Base-by-base conservation (phyloP, 2,797 vertebrate species). In the Iguana delicatissima region DNA sequence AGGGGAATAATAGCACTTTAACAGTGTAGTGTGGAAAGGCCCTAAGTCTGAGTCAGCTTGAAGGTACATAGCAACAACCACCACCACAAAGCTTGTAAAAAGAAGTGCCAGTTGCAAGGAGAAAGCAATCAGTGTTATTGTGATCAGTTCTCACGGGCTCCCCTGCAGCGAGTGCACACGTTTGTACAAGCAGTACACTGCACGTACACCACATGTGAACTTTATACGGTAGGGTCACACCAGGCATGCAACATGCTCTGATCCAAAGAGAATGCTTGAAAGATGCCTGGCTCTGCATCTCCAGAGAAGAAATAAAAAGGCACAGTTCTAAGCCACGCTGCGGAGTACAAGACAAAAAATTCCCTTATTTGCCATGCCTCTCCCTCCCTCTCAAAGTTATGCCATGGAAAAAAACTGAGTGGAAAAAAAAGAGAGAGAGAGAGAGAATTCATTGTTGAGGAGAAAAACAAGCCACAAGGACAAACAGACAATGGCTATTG, bases 401-500 rank as follows among this genome's bases (percentile, higher is more conserved):
- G 20, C 80, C n/a, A 55, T 32, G 77, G 8, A 38, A 29, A 22
- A 67, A 16, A 10, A 20, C 4, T 0, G 5, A 18, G 22, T 12
- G 9, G 50, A 38, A 79, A 29, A 79, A 73, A 85, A 73, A 62
- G n/a, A n/a, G 6, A 81, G 55, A 64, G 88, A 5, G 88, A 5
- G 24, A 88, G 87, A 57, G 89, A 88, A 91, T 2, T 55, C 83
- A 74, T 69, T 83, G 86, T 46, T 80, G 10, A 38, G 69, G 32
- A 82, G 32, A 26, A 89, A 87, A 91, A 87, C 38, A 77, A 38
- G 35, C 24, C 79, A 77, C 76, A 89, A 83, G 62, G 4, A 46
- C 3, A 85, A 32, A 9, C 38, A 64, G 82, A 91, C 83, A 81
- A 85, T 82, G 74, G 72, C 80, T 55, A 82, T 74, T 89, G 83